phyloP scores from a whole-genome alignment of 2,113 vertebrate species.

The Microcebus murinus region DNA sequence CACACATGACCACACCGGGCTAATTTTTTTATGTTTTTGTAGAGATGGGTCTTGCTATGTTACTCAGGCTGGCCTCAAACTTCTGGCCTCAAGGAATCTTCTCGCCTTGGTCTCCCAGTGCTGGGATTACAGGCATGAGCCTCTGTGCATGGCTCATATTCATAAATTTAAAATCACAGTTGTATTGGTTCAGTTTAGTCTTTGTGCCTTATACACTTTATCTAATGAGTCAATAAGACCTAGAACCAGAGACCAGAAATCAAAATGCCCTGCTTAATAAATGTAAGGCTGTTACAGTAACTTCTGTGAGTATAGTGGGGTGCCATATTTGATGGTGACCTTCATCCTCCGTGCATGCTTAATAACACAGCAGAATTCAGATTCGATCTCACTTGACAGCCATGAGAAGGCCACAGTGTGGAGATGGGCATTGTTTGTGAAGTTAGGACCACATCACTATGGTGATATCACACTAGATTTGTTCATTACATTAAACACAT shows the following conservation, averaged over 20 bases:
- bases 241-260: background rate
- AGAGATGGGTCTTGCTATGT: too few species aligned
- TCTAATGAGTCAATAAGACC: background rate
- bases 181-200: background rate
- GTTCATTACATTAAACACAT: background rate
- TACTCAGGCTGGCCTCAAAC: too few species aligned
- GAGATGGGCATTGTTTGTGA: background rate
- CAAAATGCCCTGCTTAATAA: background rate
- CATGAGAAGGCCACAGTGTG: background rate
- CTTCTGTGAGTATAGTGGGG: background rate
- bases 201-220: background rate
- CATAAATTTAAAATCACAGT: background rate
- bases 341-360: background rate
- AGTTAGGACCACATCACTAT: background rate
- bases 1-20: too few species aligned
- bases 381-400: background rate
- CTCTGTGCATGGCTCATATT: background rate
- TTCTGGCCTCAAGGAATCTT: too few species aligned
- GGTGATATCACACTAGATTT: background rate
- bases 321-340: background rate
- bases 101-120: too few species aligned
- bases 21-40: too few species aligned
- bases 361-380: background rate
- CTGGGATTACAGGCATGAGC: too few species aligned
- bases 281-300: background rate